Conservation (phyloP, 2,888 invertebrate species). For the Electrophaes corylata region DNA sequence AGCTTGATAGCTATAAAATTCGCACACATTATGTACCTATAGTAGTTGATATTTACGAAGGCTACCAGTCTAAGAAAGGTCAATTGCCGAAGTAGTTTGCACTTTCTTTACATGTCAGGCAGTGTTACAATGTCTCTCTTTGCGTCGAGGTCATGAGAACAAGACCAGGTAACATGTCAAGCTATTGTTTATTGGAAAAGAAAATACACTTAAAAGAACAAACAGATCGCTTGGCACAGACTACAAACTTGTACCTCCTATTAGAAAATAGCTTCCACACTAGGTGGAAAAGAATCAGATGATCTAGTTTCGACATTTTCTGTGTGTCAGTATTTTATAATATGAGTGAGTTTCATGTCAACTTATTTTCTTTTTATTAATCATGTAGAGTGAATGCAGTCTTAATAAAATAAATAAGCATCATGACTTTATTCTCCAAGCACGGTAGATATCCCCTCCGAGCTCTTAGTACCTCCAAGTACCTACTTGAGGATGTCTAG, state of each 20-base stretch:
- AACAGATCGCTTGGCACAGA: conserved; percentile 9
- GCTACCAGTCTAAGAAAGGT: conserved; percentile 7
- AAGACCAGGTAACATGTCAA: conserved; percentile 7
- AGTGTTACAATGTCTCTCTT: not conserved
- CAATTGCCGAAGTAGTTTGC: conserved; percentile 6
- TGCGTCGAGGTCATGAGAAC: conserved; percentile 12
- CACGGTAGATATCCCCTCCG: no score
- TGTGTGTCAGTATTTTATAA: not conserved
- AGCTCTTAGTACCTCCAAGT: no score
- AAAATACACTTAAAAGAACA: conserved; percentile 14
- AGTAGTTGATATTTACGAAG: conserved; percentile 6
- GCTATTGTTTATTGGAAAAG: conserved; percentile 12
- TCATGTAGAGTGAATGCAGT: no score
- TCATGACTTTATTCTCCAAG: no score
- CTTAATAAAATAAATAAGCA: no score
- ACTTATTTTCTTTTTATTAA: no score
- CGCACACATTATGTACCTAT: no score
- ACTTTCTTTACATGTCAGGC: conserved; percentile 11
- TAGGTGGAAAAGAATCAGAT: not conserved
- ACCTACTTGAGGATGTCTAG: no score
- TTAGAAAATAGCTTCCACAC: conserved; percentile 2
- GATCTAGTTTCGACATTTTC: not conserved
- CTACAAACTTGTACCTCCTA: no score
- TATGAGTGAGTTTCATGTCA: no score
- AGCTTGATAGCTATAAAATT: no score